phyloP scores from a whole-genome alignment of 2,113 vertebrate species.

The Etheostoma cragini region DNA sequence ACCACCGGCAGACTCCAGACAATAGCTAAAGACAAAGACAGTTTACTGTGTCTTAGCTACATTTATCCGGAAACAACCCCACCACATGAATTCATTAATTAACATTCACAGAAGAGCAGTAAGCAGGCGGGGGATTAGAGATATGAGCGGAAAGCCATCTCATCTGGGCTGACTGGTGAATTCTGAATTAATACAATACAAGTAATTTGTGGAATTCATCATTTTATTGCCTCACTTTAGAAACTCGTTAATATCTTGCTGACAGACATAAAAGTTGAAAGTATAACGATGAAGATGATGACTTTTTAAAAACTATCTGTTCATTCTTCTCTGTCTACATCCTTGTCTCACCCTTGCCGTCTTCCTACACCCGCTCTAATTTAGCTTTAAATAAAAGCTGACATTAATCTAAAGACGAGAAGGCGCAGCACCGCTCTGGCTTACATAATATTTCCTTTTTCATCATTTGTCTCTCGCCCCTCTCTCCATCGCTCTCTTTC shows the following conservation, averaged over 20 bases:
- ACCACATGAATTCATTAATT: neutral
- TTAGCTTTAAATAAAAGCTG: constrained; percentile 35
- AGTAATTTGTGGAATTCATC: constrained; percentile 41
- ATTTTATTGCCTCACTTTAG: constrained; percentile 1
- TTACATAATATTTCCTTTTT: constrained; percentile 46
- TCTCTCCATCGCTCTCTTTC: constrained; percentile 1
- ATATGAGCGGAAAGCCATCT: constrained; percentile 18
- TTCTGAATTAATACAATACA: constrained; percentile 39
- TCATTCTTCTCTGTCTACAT: neutral
- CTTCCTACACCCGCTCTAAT: neutral
- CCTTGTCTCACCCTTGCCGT: neutral
- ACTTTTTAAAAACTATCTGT: constrained; percentile 7
- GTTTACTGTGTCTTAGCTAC: neutral
- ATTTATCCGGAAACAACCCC: neutral
- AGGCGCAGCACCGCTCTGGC: constrained; percentile 14
- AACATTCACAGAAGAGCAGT: neutral
- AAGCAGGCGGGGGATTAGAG: constrained; percentile 10
- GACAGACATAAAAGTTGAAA: constrained; percentile 16
- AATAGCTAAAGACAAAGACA: neutral
- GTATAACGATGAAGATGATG: neutral
- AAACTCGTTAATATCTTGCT: constrained; percentile 42
- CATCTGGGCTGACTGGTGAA: constrained; percentile 8
- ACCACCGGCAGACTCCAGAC: neutral
- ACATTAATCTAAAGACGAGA: constrained; percentile 40
- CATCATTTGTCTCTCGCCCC: neutral